A percentile compares a stretch with the other conserved stretches of the same genome.
These are phyloP conservation scores for Drosophila villosipedis DNA, from an alignment of 2,888 invertebrate species.

Conservation along the genomic window DNA sequence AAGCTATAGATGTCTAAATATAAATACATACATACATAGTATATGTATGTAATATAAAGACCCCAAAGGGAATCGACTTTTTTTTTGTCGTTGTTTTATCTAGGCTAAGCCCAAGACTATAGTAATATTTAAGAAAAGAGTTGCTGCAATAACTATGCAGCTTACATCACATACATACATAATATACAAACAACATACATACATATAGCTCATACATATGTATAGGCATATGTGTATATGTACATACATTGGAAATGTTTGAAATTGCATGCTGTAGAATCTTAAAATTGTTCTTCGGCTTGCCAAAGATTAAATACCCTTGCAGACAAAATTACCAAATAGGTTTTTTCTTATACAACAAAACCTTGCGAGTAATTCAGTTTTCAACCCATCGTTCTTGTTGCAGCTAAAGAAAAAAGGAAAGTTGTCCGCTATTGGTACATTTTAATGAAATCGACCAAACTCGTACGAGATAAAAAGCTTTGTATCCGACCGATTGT, in stretches of 20 bases:
- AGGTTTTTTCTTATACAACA: not conserved
- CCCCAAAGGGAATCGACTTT: conserved; percentile 30
- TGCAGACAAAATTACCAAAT: conserved; percentile 5
- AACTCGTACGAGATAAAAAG: not conserved
- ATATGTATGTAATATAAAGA: conserved; percentile 5
- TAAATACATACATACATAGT: conserved; percentile 1
- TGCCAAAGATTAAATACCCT: conserved; percentile 11
- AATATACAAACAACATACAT: not conserved
- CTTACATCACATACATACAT: not conserved
- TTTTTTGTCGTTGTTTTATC: conserved; percentile 50
- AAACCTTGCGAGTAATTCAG: not conserved
- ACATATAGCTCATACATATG: not conserved
- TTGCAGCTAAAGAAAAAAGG: not conserved
- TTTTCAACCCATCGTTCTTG: not conserved
- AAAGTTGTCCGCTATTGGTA: not conserved
- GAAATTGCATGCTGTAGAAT: not conserved
- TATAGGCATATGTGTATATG: not conserved
- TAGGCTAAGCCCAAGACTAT: conserved; percentile 68
- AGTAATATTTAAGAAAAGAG: conserved; percentile 49
- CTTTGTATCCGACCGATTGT: not conserved
- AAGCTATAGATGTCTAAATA: conserved; percentile 18
- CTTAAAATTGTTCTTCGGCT: not conserved
- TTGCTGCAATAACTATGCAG: conserved; percentile 17
- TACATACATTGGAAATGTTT: not conserved
- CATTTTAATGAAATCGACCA: not conserved